A percentile compares a stretch with the other conserved stretches of the same genome.
Conservation (phyloP, 2,888 invertebrate species). For the Venustoraphidia nigricollis region DNA sequence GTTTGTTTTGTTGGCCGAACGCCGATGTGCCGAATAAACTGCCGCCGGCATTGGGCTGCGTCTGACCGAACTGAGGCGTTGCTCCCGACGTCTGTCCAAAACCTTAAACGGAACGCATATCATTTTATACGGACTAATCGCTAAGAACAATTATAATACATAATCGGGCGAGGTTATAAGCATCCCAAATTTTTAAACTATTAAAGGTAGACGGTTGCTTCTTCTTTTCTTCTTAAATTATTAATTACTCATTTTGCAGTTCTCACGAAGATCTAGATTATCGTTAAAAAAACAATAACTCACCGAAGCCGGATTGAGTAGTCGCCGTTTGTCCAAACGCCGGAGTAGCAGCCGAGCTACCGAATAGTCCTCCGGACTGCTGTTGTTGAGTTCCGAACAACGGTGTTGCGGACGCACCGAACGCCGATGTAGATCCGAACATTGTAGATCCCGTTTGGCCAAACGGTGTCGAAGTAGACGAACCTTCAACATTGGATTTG, state of each 20-base stretch:
- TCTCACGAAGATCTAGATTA: too few species aligned
- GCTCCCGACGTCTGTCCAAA: neutral
- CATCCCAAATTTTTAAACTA: too few species aligned
- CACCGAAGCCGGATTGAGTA: slow-evolving; percentile 27
- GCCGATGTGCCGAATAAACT: slow-evolving; percentile 46
- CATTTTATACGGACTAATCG: neutral
- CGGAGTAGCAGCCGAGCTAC: slow-evolving; percentile 40
- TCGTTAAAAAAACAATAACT: neutral
- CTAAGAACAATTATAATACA: too few species aligned
- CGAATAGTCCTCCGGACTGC: slow-evolving; percentile 40
- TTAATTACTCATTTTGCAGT: too few species aligned
- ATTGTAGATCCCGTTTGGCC: slow-evolving; percentile 34
- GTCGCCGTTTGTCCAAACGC: slow-evolving; percentile 48
- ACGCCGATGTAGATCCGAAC: slow-evolving; percentile 52
- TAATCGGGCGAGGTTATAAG: too few species aligned
- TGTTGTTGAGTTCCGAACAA: slow-evolving; percentile 40
- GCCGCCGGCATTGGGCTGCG: slow-evolving; percentile 29
- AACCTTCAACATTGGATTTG: slow-evolving; percentile 10
- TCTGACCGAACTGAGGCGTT: slow-evolving; percentile 37
- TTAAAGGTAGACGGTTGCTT: too few species aligned
- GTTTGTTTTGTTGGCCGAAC: slow-evolving; percentile 36
- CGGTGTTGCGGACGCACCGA: slow-evolving; percentile 42
- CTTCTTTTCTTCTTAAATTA: too few species aligned
- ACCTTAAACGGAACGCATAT: neutral
- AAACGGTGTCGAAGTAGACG: slow-evolving; percentile 15